Evolutionary conservation across 2,888 invertebrate species (phyloP), one percentile per base, ranked within the genome.

Genomic region (Cataglyphis albicans): DNA sequence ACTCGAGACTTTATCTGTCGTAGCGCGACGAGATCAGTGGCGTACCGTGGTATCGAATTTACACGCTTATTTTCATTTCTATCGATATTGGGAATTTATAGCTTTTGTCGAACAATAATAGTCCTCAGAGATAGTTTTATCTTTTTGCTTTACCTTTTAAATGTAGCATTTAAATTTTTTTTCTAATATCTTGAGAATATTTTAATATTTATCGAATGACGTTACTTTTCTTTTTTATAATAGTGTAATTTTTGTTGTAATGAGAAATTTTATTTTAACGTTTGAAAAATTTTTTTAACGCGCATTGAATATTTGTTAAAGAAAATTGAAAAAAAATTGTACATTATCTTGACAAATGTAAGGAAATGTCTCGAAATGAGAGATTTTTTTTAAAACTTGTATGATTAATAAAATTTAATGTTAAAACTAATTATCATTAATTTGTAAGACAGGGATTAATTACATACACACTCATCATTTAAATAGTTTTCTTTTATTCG

Each of bases 1-100:
- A 83, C 81, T 84, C 70, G 75, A 80, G 83, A 83, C 81, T 85
- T 82, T 82, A 76, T 87, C 84, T 76, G 18, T 82, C 70, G 72
- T 75, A 82, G 48, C 75, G 84, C 78, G 41, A 72, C 76, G 57
- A 29, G 63, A 61, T 21, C 76, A 70, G 57, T 74, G 76, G 68
- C 82, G 61, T 85, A 78, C 78, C 61, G 83, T 70, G 57, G 32
- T 44, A 32, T 52, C 68, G 55, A 29, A 38, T 67, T 76, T 75
- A 65, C 44, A 41, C 38, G 64, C 29, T 65, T 76, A 41, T 44
- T 78, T 70, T 70, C 57, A 35, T 70, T 21, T 21, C 32, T 63
- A 32, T 65, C 29, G 52, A 65, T 7, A 18, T 18, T 18, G 7
- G 5, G 48, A 15, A 18, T 48, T 41, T 41, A 29, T 32, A 63